Base-by-base conservation (phyloP, 37 sponge, comb jelly and placozoan genomes). In the Agelas oroides region DNA sequence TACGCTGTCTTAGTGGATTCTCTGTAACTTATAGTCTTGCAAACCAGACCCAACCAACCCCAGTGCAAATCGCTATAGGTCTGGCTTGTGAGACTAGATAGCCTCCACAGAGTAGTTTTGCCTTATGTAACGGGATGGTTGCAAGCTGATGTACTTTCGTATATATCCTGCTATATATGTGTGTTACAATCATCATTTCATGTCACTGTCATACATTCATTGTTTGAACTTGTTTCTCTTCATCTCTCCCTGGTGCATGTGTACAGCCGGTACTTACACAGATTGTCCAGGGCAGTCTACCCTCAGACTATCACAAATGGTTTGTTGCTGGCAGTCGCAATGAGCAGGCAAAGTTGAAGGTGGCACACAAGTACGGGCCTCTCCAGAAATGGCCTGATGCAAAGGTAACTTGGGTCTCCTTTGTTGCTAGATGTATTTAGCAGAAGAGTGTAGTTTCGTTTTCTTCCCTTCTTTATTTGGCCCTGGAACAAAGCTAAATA, bases 201-300 rank as follows among this genome's bases (percentile, higher is more conserved):
- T 46, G 46, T 46, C 8, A 8, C 8, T 46, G 6, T 46, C 46
- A 46, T 46, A n/a, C 46, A 12, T 8, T 12, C 46, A 12, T 8
- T 46, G 46, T 46, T 12, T 46, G 46, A 3, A 12, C 46, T 46
- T 8, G 46, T 46, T 12, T 46, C 46, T 46, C 8, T 1, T 56
- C 34, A 56, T 59, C 28, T 2, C 31, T 8, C n/a, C 31, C 12
- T 30, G 19, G 28, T 28, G 21, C 57, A 11, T 34, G 18, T 41
- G 21, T 18, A 20, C 61, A 59, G 84, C 57, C 76, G 23, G 67
- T 17, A 53, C 76, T 84, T 57, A 20, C 75, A 23, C 58, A 38
- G 12, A 84, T 84, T 19, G 64, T 35, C 0, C 41, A 74, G 53
- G 84, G 75, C 19, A 40, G 11, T 2, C n/a, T 75, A n/a, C 25